Percentiles rank a stretch among this genome's conserved stretches.
Evolutionary conservation across 2,113 vertebrate species (phyloP).

Genomic region (Psophia crepitans): DNA sequence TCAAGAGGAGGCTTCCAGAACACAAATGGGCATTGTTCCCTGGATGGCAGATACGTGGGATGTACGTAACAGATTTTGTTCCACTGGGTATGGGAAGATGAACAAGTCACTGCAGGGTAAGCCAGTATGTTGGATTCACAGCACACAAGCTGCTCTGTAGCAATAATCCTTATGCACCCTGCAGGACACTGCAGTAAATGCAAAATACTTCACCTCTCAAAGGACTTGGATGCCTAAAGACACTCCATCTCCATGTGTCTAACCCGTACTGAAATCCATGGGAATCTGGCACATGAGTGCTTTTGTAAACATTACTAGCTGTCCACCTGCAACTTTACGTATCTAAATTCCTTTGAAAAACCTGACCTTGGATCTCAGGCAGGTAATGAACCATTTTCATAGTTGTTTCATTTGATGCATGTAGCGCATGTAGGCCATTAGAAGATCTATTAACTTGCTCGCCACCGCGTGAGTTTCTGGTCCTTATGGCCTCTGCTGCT

Average conservation of each 20-base stretch:
- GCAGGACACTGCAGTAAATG: conserved; percentile 53
- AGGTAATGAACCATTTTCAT: conserved; percentile 41
- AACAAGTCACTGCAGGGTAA: conserved; percentile 11
- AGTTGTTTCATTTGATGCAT: conserved; percentile 33
- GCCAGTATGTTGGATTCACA: neutral
- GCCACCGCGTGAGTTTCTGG: neutral
- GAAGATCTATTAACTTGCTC: conserved; percentile 12
- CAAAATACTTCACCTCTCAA: conserved; percentile 39
- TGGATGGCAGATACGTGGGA: neutral
- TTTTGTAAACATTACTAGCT: conserved; percentile 20
- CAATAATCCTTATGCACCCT: conserved; percentile 34
- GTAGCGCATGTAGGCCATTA: neutral
- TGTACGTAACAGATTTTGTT: conserved; percentile 3
- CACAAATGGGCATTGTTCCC: neutral
- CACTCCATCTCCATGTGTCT: neutral
- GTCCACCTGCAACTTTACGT: conserved; percentile 55
- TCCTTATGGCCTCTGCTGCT: conserved; percentile 23
- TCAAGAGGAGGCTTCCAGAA: neutral
- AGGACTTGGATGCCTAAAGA: conserved; percentile 29
- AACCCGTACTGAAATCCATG: conserved; percentile 20
- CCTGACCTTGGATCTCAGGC: neutral
- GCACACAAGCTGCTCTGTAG: neutral
- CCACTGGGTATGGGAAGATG: conserved; percentile 10
- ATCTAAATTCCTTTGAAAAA: conserved; percentile 36
- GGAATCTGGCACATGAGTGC: conserved; percentile 19